Base-by-base conservation (phyloP, 2,888 invertebrate species). In the Parelbella ahira region DNA sequence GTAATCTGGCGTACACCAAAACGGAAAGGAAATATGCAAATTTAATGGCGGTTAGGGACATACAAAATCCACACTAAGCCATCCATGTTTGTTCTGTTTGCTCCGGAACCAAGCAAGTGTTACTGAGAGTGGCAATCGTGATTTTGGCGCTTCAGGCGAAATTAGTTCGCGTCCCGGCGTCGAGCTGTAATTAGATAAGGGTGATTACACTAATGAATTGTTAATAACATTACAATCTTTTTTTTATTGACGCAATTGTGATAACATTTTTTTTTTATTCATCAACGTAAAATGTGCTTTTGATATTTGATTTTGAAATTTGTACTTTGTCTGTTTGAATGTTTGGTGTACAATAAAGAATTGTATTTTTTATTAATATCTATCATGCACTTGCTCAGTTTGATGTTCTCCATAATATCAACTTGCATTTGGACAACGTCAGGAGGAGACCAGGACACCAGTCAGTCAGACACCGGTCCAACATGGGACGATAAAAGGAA, bases 111-210 rank as follows among this genome's bases (percentile, higher is more conserved):
- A 44, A 47, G 48, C 48, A 44, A 43, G 47, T 49, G 41, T 48
- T 39, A 45, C 39, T 43, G 33, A 39, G 47, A 45, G 48, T 37
- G 47, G 48, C 46, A 37, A 48, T 24, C 42, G 42, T 50, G 53
- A 53, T 56, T 50, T 42, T 28, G 49, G 34, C 46, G 42, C 33
- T 43, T 43, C 18, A 41, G 29, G 11, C 34, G 15, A 51, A 53
- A 55, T 54, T 54, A 53, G 48, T 49, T 51, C 37, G 45, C 48
- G 12, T 44, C 34, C 43, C 29, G 8, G 29, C 32, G 43, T 45
- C 43, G 41, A 18, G 32, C 36, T 34, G 36, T 50, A 51, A 53
- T 53, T 46, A 47, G 45, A 47, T 48, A 32, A 42, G 21, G 39
- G 30, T 34, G 37, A 47, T 43, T 44, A 44, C 36, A 28, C 36